Base-by-base conservation (phyloP, 2,888 invertebrate genomes). In the Tanytarsus gracilentus region DNA sequence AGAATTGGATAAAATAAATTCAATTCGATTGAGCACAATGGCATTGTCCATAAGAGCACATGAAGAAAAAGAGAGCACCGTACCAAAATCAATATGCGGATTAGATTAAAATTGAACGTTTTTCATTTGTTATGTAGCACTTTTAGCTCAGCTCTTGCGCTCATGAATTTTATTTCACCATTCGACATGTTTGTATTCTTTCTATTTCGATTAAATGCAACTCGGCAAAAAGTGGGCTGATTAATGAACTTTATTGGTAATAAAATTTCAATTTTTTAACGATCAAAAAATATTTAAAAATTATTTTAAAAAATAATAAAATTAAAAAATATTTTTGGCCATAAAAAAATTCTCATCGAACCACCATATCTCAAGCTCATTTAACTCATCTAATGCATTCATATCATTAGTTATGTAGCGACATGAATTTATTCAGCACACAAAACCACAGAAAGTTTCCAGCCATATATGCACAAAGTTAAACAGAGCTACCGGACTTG, bases 401-500 rank as follows among this genome's bases (percentile, higher is more conserved):
- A n/a, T n/a, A n/a, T n/a, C n/a, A n/a, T n/a, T n/a, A n/a, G n/a
- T n/a, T n/a, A n/a, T n/a, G n/a, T n/a, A n/a, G n/a, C n/a, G n/a
- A n/a, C n/a, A n/a, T n/a, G n/a, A 53, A 23, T 53, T 36, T 53
- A 25, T 53, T 53, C 53, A 36, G 4, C 18, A 44, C 21, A 44
- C 44, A 8, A 44, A 44, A n/a, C 23, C 18, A 23, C 44, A 44
- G 18, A 44, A 36, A 6, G 36, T 36, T 18, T 44, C 21, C n/a
- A n/a, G n/a, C n/a, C n/a, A 23, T 44, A 23, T 44, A 23, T 44
- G 44, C 44, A 44, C 23, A n/a, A n/a, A n/a, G 44, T 27, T 30
- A 58, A 58, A 58, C 58, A 53, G 2, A 29, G 58, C 58, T 58
- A 58, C 58, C 29, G 58, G 58, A 58, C 48, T 58, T 58, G 58